Evolutionary conservation across 2,888 invertebrate genomes (phyloP).

Genomic region (Mesorhabditis sp.): DNA sequence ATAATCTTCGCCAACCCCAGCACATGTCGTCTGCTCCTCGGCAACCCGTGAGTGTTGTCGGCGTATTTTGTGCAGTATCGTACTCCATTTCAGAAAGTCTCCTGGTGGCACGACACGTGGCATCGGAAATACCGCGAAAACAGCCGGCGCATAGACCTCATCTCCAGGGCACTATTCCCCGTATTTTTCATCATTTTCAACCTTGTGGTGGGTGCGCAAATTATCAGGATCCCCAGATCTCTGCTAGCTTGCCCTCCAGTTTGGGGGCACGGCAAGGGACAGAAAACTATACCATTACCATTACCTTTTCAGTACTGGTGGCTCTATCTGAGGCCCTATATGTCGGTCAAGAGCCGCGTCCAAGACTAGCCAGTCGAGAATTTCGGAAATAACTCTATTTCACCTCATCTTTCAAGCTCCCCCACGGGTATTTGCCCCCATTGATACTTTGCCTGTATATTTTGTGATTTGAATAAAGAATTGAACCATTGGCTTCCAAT

Average conservation of each 20-base stretch:
- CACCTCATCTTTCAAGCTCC: too few relatives aligned
- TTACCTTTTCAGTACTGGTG: slow-evolving; percentile 26
- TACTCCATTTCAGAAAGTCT: not conserved
- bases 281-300: not conserved
- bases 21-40: too few relatives aligned
- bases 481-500: too few relatives aligned
- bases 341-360: slow-evolving; percentile 14
- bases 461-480: too few relatives aligned
- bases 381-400: too few relatives aligned
- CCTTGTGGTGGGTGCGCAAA: slow-evolving; percentile 30
- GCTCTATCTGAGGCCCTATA: slow-evolving; percentile 21
- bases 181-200: slow-evolving; percentile 46
- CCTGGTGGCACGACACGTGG: slow-evolving; percentile 24
- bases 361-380: too few relatives aligned
- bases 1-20: too few relatives aligned
- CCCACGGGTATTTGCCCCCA: too few relatives aligned
- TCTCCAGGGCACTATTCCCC: slow-evolving; percentile 46
- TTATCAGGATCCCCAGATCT: not conserved
- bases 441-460: too few relatives aligned
- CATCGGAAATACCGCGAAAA: slow-evolving; percentile 34
- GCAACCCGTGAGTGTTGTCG: too few relatives aligned
- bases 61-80: not conserved
- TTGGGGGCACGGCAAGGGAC: not conserved
- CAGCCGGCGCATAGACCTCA: slow-evolving; percentile 40
- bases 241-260: slow-evolving; percentile 10